Conservation (phyloP, 2,888 invertebrate species). For the Xestia c-nigrum region DNA sequence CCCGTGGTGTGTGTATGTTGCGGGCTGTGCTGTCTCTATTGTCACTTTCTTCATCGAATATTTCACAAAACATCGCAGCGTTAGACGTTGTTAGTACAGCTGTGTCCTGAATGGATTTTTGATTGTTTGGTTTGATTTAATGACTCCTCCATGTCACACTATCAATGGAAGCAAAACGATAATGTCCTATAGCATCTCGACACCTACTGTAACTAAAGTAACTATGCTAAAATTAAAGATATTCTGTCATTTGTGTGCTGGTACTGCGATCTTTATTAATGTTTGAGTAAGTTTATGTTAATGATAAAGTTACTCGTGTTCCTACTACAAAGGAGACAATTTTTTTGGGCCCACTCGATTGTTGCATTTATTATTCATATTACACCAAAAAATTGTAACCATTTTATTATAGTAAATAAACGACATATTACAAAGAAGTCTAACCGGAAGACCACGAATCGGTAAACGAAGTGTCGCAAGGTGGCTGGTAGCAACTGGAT, state of each 20-base stretch:
- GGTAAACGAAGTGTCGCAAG: too few relatives aligned
- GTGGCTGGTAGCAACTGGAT: too few relatives aligned
- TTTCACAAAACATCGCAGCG: conserved; percentile 15
- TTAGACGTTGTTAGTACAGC: not conserved
- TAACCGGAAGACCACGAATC: too few relatives aligned
- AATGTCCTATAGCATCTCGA: not conserved
- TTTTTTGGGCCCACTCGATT: too few relatives aligned
- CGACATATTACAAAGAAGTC: too few relatives aligned
- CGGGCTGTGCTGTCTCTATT: conserved; percentile 48
- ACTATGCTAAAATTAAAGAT: not conserved
- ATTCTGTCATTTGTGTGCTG: not conserved
- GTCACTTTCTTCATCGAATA: conserved; percentile 52
- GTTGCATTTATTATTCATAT: too few relatives aligned
- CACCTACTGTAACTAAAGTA: not conserved
- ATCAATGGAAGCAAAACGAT: not conserved
- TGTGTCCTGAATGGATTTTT: not conserved
- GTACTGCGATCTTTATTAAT: too few relatives aligned
- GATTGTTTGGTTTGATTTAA: not conserved
- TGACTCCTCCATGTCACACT: not conserved
- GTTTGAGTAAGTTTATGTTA: too few relatives aligned
- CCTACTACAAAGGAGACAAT: not conserved
- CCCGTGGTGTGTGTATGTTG: conserved; percentile 58
- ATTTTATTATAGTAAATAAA: too few relatives aligned
- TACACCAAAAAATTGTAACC: too few relatives aligned
- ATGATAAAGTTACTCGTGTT: not conserved